Conservation (phyloP, 2,888 invertebrate genomes). For the Tridacna gigas region DNA sequence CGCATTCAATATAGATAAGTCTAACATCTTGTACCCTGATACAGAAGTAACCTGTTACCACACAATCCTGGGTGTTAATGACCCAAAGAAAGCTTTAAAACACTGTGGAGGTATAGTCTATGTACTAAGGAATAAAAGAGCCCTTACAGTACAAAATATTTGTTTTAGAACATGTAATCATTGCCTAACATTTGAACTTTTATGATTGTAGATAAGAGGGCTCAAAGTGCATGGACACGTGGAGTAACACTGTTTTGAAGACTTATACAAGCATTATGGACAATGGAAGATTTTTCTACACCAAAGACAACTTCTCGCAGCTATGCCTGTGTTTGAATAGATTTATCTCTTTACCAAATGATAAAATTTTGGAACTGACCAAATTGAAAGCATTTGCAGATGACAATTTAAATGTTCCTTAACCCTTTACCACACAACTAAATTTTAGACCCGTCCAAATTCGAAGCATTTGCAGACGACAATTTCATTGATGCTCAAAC, state of each 20-base stretch:
- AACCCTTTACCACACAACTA: background rate
- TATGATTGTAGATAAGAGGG: conserved; percentile 57
- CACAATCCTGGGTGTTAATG: too few relatives aligned
- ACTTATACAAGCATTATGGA: background rate
- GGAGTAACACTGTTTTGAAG: conserved; percentile 45
- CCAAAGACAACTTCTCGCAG: too few relatives aligned
- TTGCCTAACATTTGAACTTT: too few relatives aligned
- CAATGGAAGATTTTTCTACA: background rate
- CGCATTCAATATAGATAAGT: too few relatives aligned
- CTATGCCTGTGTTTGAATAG: background rate
- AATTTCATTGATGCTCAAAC: background rate
- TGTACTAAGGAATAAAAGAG: too few relatives aligned
- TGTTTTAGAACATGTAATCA: too few relatives aligned
- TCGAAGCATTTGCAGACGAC: background rate
- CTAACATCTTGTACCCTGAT: too few relatives aligned
- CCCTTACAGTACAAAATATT: too few relatives aligned
- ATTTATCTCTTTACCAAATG: background rate
- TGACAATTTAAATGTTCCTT: background rate
- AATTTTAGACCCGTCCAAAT: background rate
- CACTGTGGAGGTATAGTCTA: too few relatives aligned
- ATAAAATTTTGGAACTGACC: background rate
- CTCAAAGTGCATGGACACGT: conserved; percentile 66
- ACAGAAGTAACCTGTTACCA: too few relatives aligned
- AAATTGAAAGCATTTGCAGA: background rate
- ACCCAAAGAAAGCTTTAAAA: too few relatives aligned